Base-by-base conservation (phyloP, 2,888 invertebrate genomes). In the Archaeoteleia sp. region DNA sequence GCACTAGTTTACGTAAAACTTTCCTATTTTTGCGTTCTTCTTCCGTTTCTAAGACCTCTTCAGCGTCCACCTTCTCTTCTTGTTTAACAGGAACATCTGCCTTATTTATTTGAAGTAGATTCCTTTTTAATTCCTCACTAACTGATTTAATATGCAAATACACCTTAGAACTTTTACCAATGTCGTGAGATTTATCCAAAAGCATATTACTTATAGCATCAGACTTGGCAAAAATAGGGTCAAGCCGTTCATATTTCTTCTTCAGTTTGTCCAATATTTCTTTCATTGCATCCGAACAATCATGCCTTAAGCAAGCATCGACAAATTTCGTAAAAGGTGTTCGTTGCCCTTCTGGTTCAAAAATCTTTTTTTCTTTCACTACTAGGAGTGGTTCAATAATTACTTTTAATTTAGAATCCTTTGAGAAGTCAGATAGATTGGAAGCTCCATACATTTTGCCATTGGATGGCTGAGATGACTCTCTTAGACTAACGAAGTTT, bases 1-100 rank as follows among this genome's bases (percentile, higher is more conserved):
- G 88, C 76, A 90, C 89, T 2, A 91, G 74, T 15, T 32, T 12
- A 1, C 67, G 70, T 14, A 71, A 43, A 62, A 67, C 58, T 20
- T 60, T 32, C 15, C 61, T 20, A 9, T 39, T 9, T 5, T 57
- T 45, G 7, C 25, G 29, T 25, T 49, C 20, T 9, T n/a, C 12
- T 20, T 53, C 34, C 17, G 37, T 48, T 1, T 51, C 32, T 2
- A n/a, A n/a, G 42, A 43, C 32, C n/a, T 43, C 30, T 23, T 10
- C 13, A 8, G 54, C 17, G 8, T 27, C 9, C 7, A 29, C n/a
- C n/a, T n/a, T n/a, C n/a, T n/a, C n/a, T n/a, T n/a, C n/a, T n/a
- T n/a, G n/a, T 29, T 9, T 20, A 12, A 9, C n/a, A 27, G 30
- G 27, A 10, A 13, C 14, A 4, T 14, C 25, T 2, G 17, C 12